These are phyloP conservation scores for Bambusicola thoracicus DNA, from an alignment of 2,113 vertebrate genomes.

Conservation along the genomic window DNA sequence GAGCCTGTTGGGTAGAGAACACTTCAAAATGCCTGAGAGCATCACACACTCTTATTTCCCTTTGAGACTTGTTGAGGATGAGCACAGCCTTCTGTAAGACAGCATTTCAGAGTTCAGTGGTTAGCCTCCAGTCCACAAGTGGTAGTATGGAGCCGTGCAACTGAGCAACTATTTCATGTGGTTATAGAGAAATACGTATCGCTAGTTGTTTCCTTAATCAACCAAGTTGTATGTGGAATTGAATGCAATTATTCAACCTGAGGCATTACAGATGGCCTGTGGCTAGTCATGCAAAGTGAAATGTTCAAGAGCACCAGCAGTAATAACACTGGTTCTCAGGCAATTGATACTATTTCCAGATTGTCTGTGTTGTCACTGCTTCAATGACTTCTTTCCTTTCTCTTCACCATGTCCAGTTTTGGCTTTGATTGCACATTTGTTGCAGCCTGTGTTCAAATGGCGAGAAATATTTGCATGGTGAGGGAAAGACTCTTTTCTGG, in stretches of 20 bases:
- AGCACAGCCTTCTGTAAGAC: rapidly evolving
- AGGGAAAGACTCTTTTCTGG: rapidly evolving
- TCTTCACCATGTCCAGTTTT: not conserved
- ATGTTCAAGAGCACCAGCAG: rapidly evolving
- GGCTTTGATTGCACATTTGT: not conserved
- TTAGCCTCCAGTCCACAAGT: not conserved
- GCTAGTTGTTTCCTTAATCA: not conserved
- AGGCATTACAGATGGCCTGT: not conserved
- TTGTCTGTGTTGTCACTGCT: not conserved
- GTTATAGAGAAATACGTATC: not conserved
- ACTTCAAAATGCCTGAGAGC: not conserved
- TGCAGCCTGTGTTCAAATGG: not conserved
- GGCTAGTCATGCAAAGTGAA: not conserved
- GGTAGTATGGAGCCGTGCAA: not conserved
- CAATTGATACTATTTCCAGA: not conserved
- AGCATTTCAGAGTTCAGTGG: not conserved
- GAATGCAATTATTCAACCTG: rapidly evolving
- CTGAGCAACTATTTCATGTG: not conserved
- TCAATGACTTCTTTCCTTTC: not conserved
- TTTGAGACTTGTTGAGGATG: not conserved
- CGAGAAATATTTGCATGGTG: rapidly evolving
- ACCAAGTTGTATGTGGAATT: not conserved
- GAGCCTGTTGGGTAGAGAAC: not conserved
- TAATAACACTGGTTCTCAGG: not conserved
- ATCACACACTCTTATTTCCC: not conserved